Evolutionary conservation across 2,797 vertebrate genomes (phyloP).

Genomic region (Peromyscus attwateri): DNA sequence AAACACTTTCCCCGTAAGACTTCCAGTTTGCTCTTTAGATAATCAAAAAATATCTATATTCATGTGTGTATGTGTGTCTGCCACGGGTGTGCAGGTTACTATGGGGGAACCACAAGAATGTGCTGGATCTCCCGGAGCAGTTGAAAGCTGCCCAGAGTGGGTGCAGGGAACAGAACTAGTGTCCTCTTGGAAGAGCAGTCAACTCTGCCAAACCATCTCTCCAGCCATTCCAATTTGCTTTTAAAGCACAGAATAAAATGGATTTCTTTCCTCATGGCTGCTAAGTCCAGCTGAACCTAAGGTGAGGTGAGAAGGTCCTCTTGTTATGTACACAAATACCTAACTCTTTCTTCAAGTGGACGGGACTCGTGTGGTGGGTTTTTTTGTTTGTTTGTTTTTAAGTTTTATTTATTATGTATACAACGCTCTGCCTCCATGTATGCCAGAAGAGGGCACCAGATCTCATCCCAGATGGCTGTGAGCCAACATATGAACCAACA

Average conservation of each 20-base stretch:
- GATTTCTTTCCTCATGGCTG: conserved; percentile 1
- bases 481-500: too few species aligned
- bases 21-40: neutral
- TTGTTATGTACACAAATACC: too few species aligned
- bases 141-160: neutral
- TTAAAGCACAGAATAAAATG: conserved; percentile 36
- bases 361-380: too few species aligned
- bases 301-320: neutral
- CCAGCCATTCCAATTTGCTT: neutral
- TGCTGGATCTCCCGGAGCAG: neutral
- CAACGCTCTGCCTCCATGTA: too few species aligned
- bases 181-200: neutral
- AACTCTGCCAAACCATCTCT: neutral
- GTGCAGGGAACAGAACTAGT: neutral
- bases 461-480: too few species aligned
- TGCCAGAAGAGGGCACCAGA: too few species aligned
- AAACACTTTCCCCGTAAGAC: neutral
- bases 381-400: too few species aligned
- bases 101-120: neutral
- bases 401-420: too few species aligned
- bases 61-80: neutral
- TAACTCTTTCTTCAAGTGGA: too few species aligned
- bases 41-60: neutral
- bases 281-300: neutral
- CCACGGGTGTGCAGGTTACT: neutral